These are phyloP conservation scores for Centropus unirufus DNA, from an alignment of 2,113 vertebrate species.

Conservation along the genomic window DNA sequence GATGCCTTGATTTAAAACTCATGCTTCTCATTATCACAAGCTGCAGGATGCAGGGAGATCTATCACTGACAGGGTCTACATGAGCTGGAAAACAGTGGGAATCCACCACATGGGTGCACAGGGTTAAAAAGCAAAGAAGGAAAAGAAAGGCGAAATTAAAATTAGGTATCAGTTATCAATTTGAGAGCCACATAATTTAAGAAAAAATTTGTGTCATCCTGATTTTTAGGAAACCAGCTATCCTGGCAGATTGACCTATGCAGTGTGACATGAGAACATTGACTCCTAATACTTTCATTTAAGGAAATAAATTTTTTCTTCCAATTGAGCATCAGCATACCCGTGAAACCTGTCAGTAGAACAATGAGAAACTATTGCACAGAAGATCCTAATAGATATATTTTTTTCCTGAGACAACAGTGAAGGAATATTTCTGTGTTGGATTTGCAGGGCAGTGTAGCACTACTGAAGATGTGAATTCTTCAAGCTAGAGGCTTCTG, in stretches of 20 bases:
- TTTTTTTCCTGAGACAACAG: neutral
- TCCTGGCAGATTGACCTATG: neutral
- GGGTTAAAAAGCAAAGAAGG: conserved; percentile 17
- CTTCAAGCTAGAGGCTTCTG: neutral
- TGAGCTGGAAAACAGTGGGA: conserved; percentile 12
- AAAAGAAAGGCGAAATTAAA: neutral
- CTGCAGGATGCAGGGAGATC: neutral
- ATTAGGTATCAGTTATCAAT: conserved; percentile 36
- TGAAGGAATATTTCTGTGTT: neutral
- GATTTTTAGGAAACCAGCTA: neutral
- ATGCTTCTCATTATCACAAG: conserved; percentile 20
- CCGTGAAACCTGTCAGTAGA: neutral
- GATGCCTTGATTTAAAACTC: conserved; percentile 54
- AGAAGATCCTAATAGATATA: neutral
- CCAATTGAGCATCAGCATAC: neutral
- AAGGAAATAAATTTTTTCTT: neutral
- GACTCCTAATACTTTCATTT: neutral
- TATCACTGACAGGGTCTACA: neutral
- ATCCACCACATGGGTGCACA: neutral
- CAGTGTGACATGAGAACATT: neutral
- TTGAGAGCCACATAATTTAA: neutral
- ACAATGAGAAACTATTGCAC: neutral
- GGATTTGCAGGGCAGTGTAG: conserved; percentile 11
- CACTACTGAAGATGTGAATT: neutral
- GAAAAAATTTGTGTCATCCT: neutral